Percentiles rank a stretch among this genome's conserved stretches.
Evolutionary conservation across 2,113 vertebrate genomes (phyloP).

Genomic region (Phalacrocorax pelagicus): DNA sequence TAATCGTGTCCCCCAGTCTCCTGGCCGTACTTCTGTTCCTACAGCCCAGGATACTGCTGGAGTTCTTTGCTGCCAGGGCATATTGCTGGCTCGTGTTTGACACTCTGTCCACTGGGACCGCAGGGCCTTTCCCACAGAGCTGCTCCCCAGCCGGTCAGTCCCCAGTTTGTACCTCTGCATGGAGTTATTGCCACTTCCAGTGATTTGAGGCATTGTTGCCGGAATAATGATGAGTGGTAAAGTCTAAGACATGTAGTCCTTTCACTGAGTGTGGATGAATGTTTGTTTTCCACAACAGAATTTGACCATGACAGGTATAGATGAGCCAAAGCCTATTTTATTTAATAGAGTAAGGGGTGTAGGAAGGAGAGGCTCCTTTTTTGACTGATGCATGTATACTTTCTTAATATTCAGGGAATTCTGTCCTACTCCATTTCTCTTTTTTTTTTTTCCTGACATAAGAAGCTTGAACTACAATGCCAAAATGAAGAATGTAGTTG

Average conservation of each 20-base stretch:
- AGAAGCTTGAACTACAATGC: conserved; percentile 4
- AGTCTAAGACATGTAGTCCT: not conserved
- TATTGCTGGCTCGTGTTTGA: not conserved
- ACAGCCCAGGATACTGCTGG: not conserved
- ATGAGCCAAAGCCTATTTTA: not conserved
- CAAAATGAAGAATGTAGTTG: not conserved
- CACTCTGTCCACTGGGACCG: not conserved
- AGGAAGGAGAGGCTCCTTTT: not conserved
- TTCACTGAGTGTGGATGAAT: not conserved
- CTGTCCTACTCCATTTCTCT: not conserved
- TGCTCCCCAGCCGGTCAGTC: not conserved
- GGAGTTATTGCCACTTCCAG: not conserved
- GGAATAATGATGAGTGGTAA: not conserved
- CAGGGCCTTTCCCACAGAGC: not conserved
- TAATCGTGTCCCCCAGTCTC: not conserved
- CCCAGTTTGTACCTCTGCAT: not conserved
- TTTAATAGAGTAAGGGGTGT: not conserved
- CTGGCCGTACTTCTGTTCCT: not conserved
- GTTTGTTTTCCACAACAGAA: not conserved
- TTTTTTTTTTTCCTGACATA: not conserved
- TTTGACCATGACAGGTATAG: not conserved
- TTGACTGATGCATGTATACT: not conserved
- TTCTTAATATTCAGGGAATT: not conserved
- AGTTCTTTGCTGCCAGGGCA: not conserved
- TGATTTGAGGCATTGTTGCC: not conserved